Evolutionary conservation across 2,113 vertebrate genomes (phyloP).

Genomic region (Menura novaehollandiae): DNA sequence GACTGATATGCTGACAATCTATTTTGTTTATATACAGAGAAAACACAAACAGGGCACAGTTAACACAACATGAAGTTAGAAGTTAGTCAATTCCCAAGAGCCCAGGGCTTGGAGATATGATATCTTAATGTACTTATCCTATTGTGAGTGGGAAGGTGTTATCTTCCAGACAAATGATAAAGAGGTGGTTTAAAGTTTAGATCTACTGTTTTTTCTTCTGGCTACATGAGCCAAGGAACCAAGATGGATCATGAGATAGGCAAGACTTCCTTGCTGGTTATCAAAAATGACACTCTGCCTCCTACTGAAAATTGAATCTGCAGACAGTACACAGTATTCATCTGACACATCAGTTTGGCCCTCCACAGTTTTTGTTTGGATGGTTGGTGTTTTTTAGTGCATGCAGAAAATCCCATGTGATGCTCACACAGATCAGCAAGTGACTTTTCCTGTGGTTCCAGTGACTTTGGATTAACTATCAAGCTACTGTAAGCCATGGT

Average conservation of each 20-base stretch:
- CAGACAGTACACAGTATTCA: fast-evolving
- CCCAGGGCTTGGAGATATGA: constrained; percentile 40
- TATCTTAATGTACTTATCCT: constrained; percentile 63
- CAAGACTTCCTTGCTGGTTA: background rate
- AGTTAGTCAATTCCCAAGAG: constrained; percentile 67
- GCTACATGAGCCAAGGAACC: background rate
- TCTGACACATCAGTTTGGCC: background rate
- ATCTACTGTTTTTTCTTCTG: background rate
- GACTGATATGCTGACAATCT: constrained; percentile 68
- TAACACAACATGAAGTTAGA: constrained; percentile 63
- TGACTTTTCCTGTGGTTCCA: background rate
- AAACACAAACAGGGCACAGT: constrained; percentile 70
- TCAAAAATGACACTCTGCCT: background rate
- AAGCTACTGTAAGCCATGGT: background rate
- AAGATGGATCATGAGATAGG: background rate
- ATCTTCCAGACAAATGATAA: constrained; percentile 34
- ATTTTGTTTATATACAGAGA: constrained; percentile 69
- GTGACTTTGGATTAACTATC: background rate
- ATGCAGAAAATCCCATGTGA: background rate
- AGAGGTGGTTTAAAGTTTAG: background rate
- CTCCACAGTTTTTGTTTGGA: background rate
- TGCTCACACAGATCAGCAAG: background rate
- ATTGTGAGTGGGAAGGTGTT: constrained; percentile 16
- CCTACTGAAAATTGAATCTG: background rate
- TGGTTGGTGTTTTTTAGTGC: background rate